phyloP scores from a whole-genome alignment of 2,888 invertebrate species.

The Mesorhabditis belari region DNA sequence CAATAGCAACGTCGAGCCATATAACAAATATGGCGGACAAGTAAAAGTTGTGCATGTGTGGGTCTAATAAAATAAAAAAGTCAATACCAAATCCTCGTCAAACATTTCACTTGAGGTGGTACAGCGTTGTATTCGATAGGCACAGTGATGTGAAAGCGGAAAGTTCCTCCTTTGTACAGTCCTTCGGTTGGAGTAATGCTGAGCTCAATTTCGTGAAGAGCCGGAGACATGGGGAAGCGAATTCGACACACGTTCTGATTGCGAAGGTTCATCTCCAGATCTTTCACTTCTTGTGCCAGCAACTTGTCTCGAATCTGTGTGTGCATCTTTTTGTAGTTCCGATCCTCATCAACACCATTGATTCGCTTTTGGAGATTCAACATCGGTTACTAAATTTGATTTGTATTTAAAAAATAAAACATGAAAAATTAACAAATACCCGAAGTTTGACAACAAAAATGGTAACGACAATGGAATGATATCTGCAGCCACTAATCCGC shows the following conservation, averaged over 20 bases:
- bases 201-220: constrained; percentile 73
- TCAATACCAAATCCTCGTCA: constrained; percentile 86
- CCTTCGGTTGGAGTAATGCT: constrained; percentile 73
- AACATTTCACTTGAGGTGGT: constrained; percentile 82
- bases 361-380: constrained; percentile 49
- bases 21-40: too few species aligned
- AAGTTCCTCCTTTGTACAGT: constrained; percentile 78
- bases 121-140: constrained; percentile 93
- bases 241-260: constrained; percentile 74
- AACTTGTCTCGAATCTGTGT: constrained; percentile 47
- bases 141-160: constrained; percentile 76
- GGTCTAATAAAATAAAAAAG: too few species aligned
- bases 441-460: too few species aligned
- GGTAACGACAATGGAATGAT: too few species aligned
- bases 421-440: too few species aligned
- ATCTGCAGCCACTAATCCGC: too few species aligned
- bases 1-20: too few species aligned
- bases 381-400: too few species aligned
- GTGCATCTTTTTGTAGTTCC: constrained; percentile 39
- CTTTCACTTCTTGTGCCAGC: constrained; percentile 62
- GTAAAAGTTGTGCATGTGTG: too few species aligned
- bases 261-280: constrained; percentile 66
- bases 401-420: too few species aligned
- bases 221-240: constrained; percentile 73
- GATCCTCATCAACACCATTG: constrained; percentile 46